Evolutionary conservation across 2,888 invertebrate species (phyloP).

Genomic region (Germaria angustata): DNA sequence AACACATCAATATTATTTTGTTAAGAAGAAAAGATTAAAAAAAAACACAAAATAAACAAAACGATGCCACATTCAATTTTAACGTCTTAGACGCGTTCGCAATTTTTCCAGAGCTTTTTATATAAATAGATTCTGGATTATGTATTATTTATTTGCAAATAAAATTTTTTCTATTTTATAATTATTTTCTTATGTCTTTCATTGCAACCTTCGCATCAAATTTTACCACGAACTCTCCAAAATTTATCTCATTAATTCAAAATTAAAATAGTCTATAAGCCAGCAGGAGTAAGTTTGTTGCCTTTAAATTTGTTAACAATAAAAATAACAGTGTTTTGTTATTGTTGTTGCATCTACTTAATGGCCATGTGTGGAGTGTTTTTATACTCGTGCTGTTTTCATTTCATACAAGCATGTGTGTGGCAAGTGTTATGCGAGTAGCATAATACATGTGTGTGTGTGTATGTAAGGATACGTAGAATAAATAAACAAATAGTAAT

Average conservation of each 20-base stretch:
- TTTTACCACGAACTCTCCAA: not conserved
- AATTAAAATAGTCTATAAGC: not conserved
- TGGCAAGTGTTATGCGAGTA: not conserved
- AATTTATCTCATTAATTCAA: not conserved
- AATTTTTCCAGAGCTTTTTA: too few species aligned
- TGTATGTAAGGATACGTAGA: conserved; percentile 33
- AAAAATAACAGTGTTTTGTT: conserved; percentile 28
- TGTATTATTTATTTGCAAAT: too few species aligned
- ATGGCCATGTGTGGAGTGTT: conserved; percentile 13
- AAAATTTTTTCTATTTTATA: too few species aligned
- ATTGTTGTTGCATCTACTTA: conserved; percentile 23
- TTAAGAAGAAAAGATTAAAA: too few species aligned
- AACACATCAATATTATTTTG: too few species aligned
- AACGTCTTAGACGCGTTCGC: too few species aligned
- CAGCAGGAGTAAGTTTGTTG: not conserved
- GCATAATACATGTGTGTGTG: not conserved
- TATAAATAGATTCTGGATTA: too few species aligned
- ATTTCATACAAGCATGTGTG: not conserved
- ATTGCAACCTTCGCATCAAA: not conserved
- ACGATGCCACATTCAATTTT: too few species aligned
- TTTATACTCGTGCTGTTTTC: not conserved
- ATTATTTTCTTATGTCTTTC: not conserved
- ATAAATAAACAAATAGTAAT: conserved; percentile 52
- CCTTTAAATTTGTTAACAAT: not conserved
- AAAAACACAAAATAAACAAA: too few species aligned